Base-by-base conservation (phyloP, 2,797 vertebrate genomes). In the Danionella dracula region DNA sequence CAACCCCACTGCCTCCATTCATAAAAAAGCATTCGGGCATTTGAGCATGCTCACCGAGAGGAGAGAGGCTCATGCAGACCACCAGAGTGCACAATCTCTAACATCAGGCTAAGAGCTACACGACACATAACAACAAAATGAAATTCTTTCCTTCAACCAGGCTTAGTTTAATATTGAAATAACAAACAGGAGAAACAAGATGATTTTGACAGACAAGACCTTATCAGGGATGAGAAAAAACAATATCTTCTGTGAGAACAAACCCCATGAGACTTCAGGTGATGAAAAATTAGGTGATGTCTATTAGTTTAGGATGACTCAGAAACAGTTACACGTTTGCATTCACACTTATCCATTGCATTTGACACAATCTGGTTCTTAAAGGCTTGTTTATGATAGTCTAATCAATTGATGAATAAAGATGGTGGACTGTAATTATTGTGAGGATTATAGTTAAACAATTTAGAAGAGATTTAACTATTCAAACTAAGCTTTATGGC, bases 1-100 rank as follows among this genome's bases (percentile, higher is more conserved):
- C 79, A 83, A 75, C 74, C 71, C 79, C 81, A 83, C 75, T 69
- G 76, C 70, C 72, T 72, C 62, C 73, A 78, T 81, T 86, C 75
- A 82, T 70, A 79, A 69, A 79, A 81, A 74, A 27, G 3, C 73
- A 71, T 67, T 71, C 71, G 73, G 60, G 50, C 41, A 41, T 59
- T 48, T 15, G 49, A 45, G 19, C 53, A 51, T n/a, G 32, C 58
- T 48, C 29, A 38, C 55, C 35, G 46, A 9, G 37, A 62, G 44
- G 13, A 73, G 46, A 61, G 41, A 53, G 50, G 34, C 49, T 59
- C 35, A 16, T 48, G 51, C 38, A 9, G 61, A 12, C 23, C 46
- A 29, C 45, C 40, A 13, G 41, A 56, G 60, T 34, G 44, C 38
- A 50, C 49, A 38, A 48, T 38, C 63, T 21, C 50, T 19, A 58